A percentile compares a stretch with the other conserved stretches of the same genome.
Conservation (phyloP, 2,888 invertebrate genomes). For the Platycheirus rosarum region DNA sequence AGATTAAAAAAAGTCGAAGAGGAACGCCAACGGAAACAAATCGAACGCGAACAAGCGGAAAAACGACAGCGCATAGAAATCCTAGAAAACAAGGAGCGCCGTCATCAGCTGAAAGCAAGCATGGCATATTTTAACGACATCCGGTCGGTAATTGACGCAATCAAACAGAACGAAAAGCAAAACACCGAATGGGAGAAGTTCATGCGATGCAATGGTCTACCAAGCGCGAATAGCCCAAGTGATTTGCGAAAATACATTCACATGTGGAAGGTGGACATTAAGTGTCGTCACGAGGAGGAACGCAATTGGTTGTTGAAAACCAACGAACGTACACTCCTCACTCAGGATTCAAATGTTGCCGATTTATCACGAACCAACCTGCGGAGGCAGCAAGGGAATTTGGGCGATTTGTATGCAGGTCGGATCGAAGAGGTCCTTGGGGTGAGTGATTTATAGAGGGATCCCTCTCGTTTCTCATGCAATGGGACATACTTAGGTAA, state of each 20-base stretch:
- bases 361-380: constrained; percentile 79
- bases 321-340: constrained; percentile 81
- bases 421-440: constrained; percentile 81
- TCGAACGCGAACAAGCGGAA: constrained; percentile 81
- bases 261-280: constrained; percentile 80
- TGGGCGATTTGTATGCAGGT: constrained; percentile 81
- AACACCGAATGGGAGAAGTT: constrained; percentile 81
- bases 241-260: constrained; percentile 82
- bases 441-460: constrained; percentile 75
- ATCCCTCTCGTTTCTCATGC: background rate
- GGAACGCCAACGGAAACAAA: constrained; percentile 80
- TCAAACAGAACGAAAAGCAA: constrained; percentile 78
- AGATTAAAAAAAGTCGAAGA: constrained; percentile 79
- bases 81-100: constrained; percentile 80
- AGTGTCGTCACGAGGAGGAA: constrained; percentile 77
- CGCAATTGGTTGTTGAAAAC: constrained; percentile 82
- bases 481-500: constrained; percentile 31
- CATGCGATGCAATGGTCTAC: constrained; percentile 82
- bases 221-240: constrained; percentile 81
- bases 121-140: constrained; percentile 79
- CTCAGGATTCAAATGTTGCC: constrained; percentile 80
- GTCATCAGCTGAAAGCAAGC: constrained; percentile 80
- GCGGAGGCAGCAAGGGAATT: constrained; percentile 79
- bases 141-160: constrained; percentile 78
- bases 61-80: constrained; percentile 81